Evolutionary conservation across 2,113 vertebrate genomes (phyloP), one percentile per base, ranked within the genome.

Genomic region (Mustela nigripes): DNA sequence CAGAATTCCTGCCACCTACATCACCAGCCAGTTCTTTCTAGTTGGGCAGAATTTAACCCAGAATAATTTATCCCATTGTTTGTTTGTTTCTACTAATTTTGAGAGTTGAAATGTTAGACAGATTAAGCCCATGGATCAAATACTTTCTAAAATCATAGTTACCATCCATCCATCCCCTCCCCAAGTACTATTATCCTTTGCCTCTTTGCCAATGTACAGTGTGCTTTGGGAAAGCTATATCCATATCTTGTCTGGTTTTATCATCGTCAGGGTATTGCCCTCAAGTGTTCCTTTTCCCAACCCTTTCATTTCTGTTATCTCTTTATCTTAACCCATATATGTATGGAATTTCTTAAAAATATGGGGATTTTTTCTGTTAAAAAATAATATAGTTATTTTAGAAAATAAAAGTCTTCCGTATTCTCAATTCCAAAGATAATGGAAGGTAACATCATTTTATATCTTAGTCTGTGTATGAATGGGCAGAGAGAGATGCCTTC

Each of bases 351-450:
- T 73, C 36, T 50, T 33, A 11, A 56, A 86, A 81, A 12, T 33
- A 12, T 33, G 56, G 26, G 14, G 4, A 16, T 93, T 79, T 95
- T 83, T 50, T 89, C 36, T 83, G 19, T 36, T 80, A 36, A 81
- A 84, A 60, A 76, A 71, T 58, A 81, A 78, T 74, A 81, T 71
- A 36, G n/a, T 96, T 96, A 88, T 76, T 92, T 69, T 96, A 74
- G 14, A 69, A 73, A 82, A 36, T 76, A 89, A 84, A 78, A 85
- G 56, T 86, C 22, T 92, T 33, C 28, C n/a, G 5, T 89, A 65
- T 79, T 95, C 28, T 90, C 33, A 36, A 14, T 90, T 90, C 22
- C 39, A 94, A 50, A 71, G 26, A 19, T 88, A 76, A 88, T 88
- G n/a, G 88, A 71, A 96, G 33, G 12, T 81, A 84, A 81, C 22